These are phyloP conservation scores for Tetraodon nigroviridis DNA, from an alignment of 2,113 vertebrate species.

Conservation along the genomic window DNA sequence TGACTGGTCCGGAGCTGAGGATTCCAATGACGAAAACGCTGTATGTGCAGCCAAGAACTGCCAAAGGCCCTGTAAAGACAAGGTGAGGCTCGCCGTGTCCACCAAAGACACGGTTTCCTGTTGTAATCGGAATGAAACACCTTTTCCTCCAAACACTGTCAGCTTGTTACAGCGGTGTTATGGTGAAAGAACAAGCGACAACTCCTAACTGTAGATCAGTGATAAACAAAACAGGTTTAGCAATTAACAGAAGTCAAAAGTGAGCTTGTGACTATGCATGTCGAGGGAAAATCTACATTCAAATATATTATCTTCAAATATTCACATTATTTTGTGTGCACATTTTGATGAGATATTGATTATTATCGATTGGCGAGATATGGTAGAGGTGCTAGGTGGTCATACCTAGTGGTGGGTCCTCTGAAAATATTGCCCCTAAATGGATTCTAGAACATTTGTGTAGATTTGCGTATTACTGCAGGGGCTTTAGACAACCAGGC, in stretches of 20 bases:
- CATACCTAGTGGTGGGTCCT: too few relatives aligned
- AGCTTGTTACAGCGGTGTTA: neutral
- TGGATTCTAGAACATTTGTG: neutral
- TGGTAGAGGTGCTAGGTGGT: too few relatives aligned
- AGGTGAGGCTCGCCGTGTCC: slow-evolving; percentile 74
- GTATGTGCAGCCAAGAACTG: slow-evolving; percentile 95
- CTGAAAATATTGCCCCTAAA: neutral
- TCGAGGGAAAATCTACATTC: slow-evolving; percentile 6
- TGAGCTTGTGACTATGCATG: slow-evolving; percentile 6
- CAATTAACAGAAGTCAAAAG: slow-evolving; percentile 40
- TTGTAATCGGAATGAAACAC: neutral
- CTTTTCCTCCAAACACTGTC: neutral
- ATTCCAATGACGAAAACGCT: slow-evolving; percentile 95
- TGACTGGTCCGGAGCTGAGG: slow-evolving; percentile 96
- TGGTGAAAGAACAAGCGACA: slow-evolving; percentile 6
- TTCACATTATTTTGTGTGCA: too few relatives aligned
- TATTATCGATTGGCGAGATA: too few relatives aligned
- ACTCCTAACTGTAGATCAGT: slow-evolving; percentile 37
- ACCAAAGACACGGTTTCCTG: neutral
- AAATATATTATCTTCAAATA: neutral
- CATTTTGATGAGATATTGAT: too few relatives aligned
- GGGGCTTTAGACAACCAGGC: neutral
- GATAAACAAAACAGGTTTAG: slow-evolving; percentile 30
- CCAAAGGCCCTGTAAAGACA: slow-evolving; percentile 95
- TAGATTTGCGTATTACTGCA: neutral